phyloP scores from a whole-genome alignment of 2,888 invertebrate species.

The Aethes cnicana region DNA sequence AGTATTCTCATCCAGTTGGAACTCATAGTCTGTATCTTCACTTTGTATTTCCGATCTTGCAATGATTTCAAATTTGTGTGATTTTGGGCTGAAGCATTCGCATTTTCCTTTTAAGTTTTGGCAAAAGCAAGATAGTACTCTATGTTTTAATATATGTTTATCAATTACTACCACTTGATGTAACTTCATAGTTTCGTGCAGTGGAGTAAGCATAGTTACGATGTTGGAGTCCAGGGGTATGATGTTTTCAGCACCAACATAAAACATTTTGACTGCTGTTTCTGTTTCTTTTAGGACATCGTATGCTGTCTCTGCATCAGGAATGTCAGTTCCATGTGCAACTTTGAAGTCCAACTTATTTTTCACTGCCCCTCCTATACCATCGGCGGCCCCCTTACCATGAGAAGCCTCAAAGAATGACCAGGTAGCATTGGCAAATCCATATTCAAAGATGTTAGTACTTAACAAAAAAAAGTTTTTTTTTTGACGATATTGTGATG shows the following conservation, averaged over 20 bases:
- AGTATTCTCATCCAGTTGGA: slow-evolving; percentile 3
- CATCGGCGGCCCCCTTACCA: too few species aligned
- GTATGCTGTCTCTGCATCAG: slow-evolving; percentile 33
- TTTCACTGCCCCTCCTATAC: slow-evolving; percentile 31
- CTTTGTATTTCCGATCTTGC: slow-evolving; percentile 1
- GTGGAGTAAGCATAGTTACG: slow-evolving; percentile 7
- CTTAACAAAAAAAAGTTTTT: too few species aligned
- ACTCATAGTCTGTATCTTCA: slow-evolving; percentile 8
- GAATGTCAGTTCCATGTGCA: slow-evolving; percentile 34
- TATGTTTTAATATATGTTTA: slow-evolving; percentile 5
- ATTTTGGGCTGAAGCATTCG: slow-evolving; percentile 14
- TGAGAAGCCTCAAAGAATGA: slow-evolving; percentile 32
- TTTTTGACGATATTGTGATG: too few species aligned
- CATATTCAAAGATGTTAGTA: slow-evolving; percentile 26
- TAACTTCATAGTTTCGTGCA: slow-evolving; percentile 18
- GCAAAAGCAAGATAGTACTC: slow-evolving; percentile 21
- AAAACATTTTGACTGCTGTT: slow-evolving; percentile 18
- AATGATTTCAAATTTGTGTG: slow-evolving; percentile 17
- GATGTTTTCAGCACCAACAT: slow-evolving; percentile 11
- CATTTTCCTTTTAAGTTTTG: slow-evolving; percentile 13
- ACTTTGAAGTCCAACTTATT: slow-evolving; percentile 30
- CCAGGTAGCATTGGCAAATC: slow-evolving; percentile 28
- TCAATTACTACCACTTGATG: slow-evolving; percentile 8
- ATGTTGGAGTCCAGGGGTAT: slow-evolving; percentile 7
- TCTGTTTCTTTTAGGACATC: slow-evolving; percentile 21